A percentile compares a stretch with the other conserved stretches of the same genome.
Evolutionary conservation across 1,140 invertebrate genomes (phyloP).

Genomic region (Phortica variegata): DNA sequence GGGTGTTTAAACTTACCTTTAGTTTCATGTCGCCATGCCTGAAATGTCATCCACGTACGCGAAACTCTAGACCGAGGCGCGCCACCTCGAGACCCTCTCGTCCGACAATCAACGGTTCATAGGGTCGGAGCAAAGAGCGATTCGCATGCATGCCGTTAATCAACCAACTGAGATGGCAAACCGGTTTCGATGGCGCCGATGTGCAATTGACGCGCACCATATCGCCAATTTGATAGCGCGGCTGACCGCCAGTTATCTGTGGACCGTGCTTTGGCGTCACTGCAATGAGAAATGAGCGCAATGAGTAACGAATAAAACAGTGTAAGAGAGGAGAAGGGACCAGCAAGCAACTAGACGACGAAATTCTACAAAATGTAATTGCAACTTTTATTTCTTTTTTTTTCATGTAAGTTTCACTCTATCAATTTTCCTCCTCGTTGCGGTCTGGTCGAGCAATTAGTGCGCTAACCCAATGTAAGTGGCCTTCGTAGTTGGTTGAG

Average conservation of each 20-base stretch:
- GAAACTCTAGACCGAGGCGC: conserved; percentile 72
- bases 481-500: too few relatives aligned
- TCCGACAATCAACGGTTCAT: conserved; percentile 47
- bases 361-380: too few relatives aligned
- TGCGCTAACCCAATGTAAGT: too few relatives aligned
- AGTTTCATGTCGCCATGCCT: conserved; percentile 80
- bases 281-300: conserved; percentile 57
- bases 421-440: too few relatives aligned
- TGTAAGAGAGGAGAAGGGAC: background rate
- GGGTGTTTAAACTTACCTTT: conserved; percentile 60
- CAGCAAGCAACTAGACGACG: too few relatives aligned
- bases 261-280: conserved; percentile 80
- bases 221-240: conserved; percentile 80
- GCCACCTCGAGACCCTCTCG: conserved; percentile 68
- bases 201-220: conserved; percentile 82
- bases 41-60: conserved; percentile 75
- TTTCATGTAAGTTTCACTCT: too few relatives aligned
- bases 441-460: too few relatives aligned
- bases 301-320: too few relatives aligned
- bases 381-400: too few relatives aligned
- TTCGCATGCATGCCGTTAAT: conserved; percentile 82
- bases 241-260: conserved; percentile 74
- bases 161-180: conserved; percentile 81
- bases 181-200: conserved; percentile 77
- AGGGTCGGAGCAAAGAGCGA: conserved; percentile 47